A percentile compares a stretch with the other conserved stretches of the same genome.
Evolutionary conservation across 2,113 vertebrate genomes (phyloP).

Genomic region (Plectropomus leopardus): DNA sequence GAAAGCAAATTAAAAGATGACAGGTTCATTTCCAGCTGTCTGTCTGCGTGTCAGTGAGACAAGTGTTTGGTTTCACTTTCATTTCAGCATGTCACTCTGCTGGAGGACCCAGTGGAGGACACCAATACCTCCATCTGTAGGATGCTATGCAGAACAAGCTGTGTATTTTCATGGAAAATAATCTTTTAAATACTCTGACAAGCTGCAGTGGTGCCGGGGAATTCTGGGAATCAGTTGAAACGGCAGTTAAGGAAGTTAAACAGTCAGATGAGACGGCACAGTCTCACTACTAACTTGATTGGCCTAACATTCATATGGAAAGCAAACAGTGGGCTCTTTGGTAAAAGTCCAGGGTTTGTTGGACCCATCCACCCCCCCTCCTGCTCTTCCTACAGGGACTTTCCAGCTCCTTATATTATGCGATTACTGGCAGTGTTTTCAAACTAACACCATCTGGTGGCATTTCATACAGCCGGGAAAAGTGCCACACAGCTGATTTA

Average conservation of each 20-base stretch:
- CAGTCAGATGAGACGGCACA: too few species aligned
- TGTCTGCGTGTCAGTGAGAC: constrained; percentile 37
- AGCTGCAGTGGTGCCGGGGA: background rate
- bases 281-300: too few species aligned
- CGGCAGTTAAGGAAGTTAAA: background rate
- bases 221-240: background rate
- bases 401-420: too few species aligned
- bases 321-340: too few species aligned
- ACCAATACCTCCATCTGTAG: background rate
- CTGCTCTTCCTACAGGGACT: too few species aligned
- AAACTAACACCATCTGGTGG: too few species aligned
- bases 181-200: background rate
- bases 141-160: background rate
- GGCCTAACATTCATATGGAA: too few species aligned
- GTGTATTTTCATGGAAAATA: background rate
- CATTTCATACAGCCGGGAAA: too few species aligned
- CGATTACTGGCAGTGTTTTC: too few species aligned
- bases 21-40: constrained; percentile 44
- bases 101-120: constrained; percentile 33
- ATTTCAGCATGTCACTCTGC: constrained; percentile 28
- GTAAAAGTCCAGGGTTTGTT: too few species aligned
- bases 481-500: too few species aligned
- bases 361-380: too few species aligned
- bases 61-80: constrained; percentile 38
- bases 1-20: constrained; percentile 56